Conservation (phyloP, 2,113 vertebrate species). For the Mobula birostris region DNA sequence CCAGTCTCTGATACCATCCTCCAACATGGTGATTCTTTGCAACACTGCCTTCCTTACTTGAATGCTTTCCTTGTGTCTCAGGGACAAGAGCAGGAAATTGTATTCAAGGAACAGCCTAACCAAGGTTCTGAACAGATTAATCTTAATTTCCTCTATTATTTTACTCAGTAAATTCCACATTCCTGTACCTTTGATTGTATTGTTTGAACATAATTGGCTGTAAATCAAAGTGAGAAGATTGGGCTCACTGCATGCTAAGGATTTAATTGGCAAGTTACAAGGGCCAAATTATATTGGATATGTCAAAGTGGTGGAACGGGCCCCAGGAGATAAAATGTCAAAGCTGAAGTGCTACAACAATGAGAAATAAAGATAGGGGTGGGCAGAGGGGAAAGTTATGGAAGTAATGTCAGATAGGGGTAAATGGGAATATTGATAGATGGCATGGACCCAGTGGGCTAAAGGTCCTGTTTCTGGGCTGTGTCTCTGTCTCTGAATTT, state of each 20-base stretch:
- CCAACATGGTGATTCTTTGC: not conserved
- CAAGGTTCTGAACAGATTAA: not conserved
- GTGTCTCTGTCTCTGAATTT: too few relatives aligned
- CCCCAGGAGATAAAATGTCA: not conserved
- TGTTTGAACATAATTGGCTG: not conserved
- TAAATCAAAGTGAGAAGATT: not conserved
- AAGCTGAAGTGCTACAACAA: not conserved
- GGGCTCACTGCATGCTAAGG: too few relatives aligned
- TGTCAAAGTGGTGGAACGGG: not conserved
- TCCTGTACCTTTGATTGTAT: not conserved
- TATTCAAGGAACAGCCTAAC: not conserved
- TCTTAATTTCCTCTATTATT: not conserved
- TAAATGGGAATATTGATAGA: too few relatives aligned
- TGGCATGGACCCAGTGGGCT: too few relatives aligned
- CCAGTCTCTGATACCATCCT: not conserved
- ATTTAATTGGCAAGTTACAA: not conserved
- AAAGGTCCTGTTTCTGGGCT: too few relatives aligned
- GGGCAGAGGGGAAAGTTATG: too few relatives aligned
- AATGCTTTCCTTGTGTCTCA: not conserved
- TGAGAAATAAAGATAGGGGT: not conserved
- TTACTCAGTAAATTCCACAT: not conserved
- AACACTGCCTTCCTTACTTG: not conserved
- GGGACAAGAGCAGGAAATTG: not conserved
- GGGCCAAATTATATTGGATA: not conserved
- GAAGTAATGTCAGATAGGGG: too few relatives aligned